Evolutionary conservation across 2,888 invertebrate species (phyloP).

Genomic region (Ptychoptera contaminata): DNA sequence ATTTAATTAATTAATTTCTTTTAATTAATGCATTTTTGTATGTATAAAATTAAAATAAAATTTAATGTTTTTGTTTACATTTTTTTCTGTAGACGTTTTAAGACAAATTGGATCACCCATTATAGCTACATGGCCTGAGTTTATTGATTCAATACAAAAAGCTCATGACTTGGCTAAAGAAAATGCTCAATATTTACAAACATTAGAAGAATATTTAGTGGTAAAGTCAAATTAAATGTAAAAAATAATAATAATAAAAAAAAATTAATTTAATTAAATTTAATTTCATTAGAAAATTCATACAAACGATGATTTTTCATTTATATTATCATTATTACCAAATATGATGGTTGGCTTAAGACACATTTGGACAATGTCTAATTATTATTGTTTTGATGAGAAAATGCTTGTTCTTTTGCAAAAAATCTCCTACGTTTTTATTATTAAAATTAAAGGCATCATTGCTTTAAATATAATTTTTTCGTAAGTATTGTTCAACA

Average conservation of each 20-base stretch:
- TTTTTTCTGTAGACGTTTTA: constrained; percentile 34
- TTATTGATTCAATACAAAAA: constrained; percentile 15
- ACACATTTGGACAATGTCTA: constrained; percentile 83
- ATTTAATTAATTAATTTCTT: too few species aligned
- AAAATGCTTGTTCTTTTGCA: constrained; percentile 72
- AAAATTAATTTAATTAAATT: neutral
- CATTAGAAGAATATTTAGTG: constrained; percentile 29
- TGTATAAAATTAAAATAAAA: constrained; percentile 21
- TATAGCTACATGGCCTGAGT: constrained; percentile 18
- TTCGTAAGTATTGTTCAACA: constrained; percentile 38
- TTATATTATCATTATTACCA: constrained; percentile 57
- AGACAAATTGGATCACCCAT: constrained; percentile 14
- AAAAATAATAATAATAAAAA: neutral
- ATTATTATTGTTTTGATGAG: constrained; percentile 70
- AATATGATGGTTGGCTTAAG: constrained; percentile 69
- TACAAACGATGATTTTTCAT: constrained; percentile 50
- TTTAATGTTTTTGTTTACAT: constrained; percentile 44
- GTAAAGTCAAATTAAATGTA: constrained; percentile 22
- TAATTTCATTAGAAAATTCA: constrained; percentile 42
- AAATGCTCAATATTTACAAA: constrained; percentile 27
- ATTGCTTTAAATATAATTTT: constrained; percentile 59
- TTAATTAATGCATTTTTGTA: constrained; percentile 2
- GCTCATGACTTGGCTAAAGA: constrained; percentile 25
- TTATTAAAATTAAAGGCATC: constrained; percentile 55
- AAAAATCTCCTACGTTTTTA: constrained; percentile 68